Base-by-base conservation (phyloP, 2,113 vertebrate genomes). In the Aptenodytes forsteri region DNA sequence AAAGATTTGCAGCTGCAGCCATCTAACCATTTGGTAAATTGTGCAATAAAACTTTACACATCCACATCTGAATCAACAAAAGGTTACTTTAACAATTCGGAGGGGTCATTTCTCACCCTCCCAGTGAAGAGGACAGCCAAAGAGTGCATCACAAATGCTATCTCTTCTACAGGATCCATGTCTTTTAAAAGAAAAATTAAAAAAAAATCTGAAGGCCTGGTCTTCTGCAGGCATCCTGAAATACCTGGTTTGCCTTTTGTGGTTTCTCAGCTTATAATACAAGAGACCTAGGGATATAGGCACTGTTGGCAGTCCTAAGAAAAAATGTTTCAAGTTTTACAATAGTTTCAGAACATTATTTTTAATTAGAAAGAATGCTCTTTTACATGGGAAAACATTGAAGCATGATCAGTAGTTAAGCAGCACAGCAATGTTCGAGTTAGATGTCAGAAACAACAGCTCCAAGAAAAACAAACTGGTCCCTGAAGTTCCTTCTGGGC, bases 211-310 rank as follows among this genome's bases (percentile, higher is more conserved):
- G 22, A 71, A 59, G 6, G 27, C 9, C 19, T 34, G 17, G 4
- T 26, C 16, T 61, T 42, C 40, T 32, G 22, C 10, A 5, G 32
- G 18, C 13, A 34, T 29, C 49, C 54, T 27, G 20, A 85, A 92
- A 54, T 15, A n/a, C 12, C 21, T 3, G 0, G 6, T 64, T 67
- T 40, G 19, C 19, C 13, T 16, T 42, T 38, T 1, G 1, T 16
- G 5, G 4, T 47, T 62, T 56, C 49, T 76, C n/a, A 3, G 12
- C 16, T 47, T 42, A 32, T 65, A 85, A 46, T 6, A 38, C 19
- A 38, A 19, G 13, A 50, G 12, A 55, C 6, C 8, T 16, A 13
- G 4, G 32, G 32, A 18, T 21, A 29, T 1, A 61, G 26, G 7
- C 10, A 38, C 15, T 30, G 27, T 4, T n/a, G 16, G 36, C 17